phyloP scores from a whole-genome alignment of 1,140 invertebrate genomes.

The Archegozetes longisetosus region DNA sequence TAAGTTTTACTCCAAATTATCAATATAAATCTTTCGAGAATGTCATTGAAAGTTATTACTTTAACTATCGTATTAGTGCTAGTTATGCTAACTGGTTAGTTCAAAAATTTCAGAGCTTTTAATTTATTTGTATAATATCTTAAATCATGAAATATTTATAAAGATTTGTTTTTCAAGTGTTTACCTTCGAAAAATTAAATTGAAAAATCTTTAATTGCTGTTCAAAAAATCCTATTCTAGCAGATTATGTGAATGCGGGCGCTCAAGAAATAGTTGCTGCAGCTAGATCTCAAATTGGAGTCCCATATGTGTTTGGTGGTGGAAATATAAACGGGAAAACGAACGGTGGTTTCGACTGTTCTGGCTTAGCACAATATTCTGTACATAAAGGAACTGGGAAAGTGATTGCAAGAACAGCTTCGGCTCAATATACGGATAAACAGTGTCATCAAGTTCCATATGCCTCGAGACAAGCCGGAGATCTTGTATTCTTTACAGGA shows the following conservation, averaged over 20 bases:
- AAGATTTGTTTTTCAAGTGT: too few relatives aligned
- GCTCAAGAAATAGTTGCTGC: background rate
- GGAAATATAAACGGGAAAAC: background rate
- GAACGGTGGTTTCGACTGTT: slow-evolving; percentile 2
- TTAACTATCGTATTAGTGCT: too few relatives aligned
- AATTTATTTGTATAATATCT: too few relatives aligned
- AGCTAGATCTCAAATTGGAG: background rate
- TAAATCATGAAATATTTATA: too few relatives aligned
- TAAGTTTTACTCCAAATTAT: too few relatives aligned
- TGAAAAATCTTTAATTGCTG: too few relatives aligned
- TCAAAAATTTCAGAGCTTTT: too few relatives aligned
- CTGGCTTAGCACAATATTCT: background rate
- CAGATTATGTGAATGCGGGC: background rate
- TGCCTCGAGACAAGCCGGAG: background rate
- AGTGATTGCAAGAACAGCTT: background rate
- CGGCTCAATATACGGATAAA: background rate
- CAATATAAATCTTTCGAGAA: too few relatives aligned
- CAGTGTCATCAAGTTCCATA: background rate
- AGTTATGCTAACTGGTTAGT: too few relatives aligned
- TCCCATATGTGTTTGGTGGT: background rate
- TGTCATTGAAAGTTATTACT: too few relatives aligned
- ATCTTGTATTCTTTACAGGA: background rate
- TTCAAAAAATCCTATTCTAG: too few relatives aligned
- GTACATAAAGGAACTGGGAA: background rate
- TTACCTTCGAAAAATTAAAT: too few relatives aligned